These are phyloP conservation scores for Leptopilina boulardi DNA, from an alignment of 1,140 invertebrate genomes.

Conservation along the genomic window DNA sequence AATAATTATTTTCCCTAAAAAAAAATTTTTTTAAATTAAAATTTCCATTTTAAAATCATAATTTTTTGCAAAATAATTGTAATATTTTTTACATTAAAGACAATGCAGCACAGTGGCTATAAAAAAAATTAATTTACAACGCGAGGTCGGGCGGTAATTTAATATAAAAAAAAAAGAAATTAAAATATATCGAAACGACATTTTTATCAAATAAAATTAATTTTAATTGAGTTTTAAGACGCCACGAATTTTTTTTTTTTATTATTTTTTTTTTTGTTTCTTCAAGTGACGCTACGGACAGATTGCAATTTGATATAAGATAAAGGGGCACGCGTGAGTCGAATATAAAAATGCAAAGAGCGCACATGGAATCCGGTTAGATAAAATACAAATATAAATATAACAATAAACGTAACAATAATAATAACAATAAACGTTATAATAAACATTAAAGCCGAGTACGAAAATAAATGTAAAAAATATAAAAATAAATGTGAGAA, in stretches of 20 bases:
- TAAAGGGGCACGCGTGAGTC: background rate
- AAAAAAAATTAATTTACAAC: background rate
- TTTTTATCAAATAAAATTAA: background rate
- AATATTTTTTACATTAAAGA: background rate
- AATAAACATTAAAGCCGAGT: background rate
- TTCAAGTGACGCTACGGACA: background rate
- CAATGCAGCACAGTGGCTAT: background rate
- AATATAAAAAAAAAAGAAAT: background rate
- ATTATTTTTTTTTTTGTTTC: background rate
- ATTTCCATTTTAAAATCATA: too few species aligned
- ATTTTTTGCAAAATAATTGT: too few species aligned
- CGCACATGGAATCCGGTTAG: background rate
- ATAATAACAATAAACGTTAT: background rate
- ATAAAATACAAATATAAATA: slow-evolving; percentile 17
- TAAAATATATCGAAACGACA: background rate
- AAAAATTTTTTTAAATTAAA: too few species aligned
- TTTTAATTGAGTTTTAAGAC: background rate
- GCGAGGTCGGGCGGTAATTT: background rate
- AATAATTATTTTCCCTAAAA: too few species aligned
- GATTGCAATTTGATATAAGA: background rate
- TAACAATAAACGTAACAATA: slow-evolving; percentile 9
- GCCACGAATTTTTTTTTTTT: background rate
- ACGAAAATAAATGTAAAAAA: slow-evolving; percentile 4
- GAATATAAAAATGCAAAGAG: background rate
- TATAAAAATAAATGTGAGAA: background rate